phyloP scores from a whole-genome alignment of 2,797 vertebrate genomes.

The Macropus fuliginosus region DNA sequence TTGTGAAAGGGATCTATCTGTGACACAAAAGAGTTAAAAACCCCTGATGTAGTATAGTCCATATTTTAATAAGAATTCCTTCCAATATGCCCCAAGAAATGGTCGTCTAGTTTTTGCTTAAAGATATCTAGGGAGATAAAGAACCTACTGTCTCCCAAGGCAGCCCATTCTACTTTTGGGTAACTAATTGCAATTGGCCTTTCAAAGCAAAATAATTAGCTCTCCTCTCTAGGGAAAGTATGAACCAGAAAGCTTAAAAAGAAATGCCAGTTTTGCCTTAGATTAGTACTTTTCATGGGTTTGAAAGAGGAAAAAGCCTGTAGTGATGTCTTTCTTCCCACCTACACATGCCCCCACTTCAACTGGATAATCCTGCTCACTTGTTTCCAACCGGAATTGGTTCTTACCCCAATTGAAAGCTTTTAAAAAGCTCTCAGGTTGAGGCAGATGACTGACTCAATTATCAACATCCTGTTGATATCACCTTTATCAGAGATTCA shows the following conservation, averaged over 20 bases:
- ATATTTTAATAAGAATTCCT: background rate
- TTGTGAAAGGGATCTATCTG: background rate
- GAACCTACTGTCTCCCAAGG: background rate
- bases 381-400: background rate
- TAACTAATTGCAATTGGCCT: background rate
- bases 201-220: background rate
- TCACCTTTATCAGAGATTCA: background rate
- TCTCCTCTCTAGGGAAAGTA: background rate
- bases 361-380: background rate
- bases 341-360: background rate
- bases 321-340: background rate
- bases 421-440: background rate
- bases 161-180: background rate
- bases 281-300: background rate
- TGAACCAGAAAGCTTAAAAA: background rate
- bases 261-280: background rate
- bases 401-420: background rate
- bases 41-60: background rate
- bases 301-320: background rate
- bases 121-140: background rate
- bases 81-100: background rate
- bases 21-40: background rate
- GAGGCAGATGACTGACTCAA: background rate
- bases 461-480: background rate
- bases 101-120: background rate